A percentile compares a stretch with the other conserved stretches of the same genome.
Conservation (phyloP, 2,797 vertebrate species). For the Myotis pilosus region DNA sequence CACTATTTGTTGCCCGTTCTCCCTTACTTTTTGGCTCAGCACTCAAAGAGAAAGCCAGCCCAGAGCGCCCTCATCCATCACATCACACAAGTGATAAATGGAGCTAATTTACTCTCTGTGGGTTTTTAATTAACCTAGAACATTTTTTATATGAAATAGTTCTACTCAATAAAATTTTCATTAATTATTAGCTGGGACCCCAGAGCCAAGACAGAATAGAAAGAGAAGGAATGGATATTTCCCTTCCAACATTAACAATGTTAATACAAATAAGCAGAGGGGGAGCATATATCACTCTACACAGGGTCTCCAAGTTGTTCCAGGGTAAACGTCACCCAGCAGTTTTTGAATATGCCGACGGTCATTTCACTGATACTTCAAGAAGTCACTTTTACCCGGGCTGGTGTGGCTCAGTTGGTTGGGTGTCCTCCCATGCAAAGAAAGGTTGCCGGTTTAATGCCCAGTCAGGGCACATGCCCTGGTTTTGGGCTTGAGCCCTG, state of each 20-base stretch:
- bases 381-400: background rate
- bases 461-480: background rate
- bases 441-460: background rate
- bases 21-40: background rate
- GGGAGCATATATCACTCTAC: background rate
- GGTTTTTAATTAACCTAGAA: conserved; percentile 68
- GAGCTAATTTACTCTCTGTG: conserved; percentile 56
- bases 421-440: background rate
- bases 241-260: background rate
- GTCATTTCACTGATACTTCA: background rate
- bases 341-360: background rate
- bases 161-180: conserved; percentile 48
- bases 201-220: background rate
- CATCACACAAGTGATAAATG: conserved; percentile 21
- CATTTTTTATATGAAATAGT: conserved; percentile 32
- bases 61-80: background rate
- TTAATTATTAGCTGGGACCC: background rate
- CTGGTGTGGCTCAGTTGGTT: background rate
- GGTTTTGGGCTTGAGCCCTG: background rate
- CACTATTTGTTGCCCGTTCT: background rate
- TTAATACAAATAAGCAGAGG: background rate
- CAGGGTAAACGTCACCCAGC: background rate
- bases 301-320: background rate
- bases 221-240: background rate
- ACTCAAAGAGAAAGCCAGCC: background rate